Evolutionary conservation across 2,888 invertebrate species (phyloP), one percentile per base, ranked within the genome.

Genomic region (Epinotia ramella): DNA sequence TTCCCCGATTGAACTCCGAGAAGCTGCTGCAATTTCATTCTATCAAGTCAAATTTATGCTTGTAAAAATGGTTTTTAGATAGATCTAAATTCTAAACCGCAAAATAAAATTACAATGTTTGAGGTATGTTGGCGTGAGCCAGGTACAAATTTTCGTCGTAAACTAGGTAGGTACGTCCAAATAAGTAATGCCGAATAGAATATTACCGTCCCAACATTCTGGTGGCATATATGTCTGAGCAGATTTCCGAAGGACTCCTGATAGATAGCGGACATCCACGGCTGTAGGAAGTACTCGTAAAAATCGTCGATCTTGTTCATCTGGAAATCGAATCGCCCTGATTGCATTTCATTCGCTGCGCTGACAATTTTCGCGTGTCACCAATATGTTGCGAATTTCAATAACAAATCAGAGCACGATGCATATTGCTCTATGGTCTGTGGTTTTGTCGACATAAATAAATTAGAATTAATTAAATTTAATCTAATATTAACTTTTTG

Each of bases 221-320:
- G 89, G 1, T 87, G 83, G 56, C 89, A 86, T 62, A 95, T 90
- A 13, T 89, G 84, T 16, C 80, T 80, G 20, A 94, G 79, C 33
- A 96, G 83, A 1, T 90, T 87, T 0, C 87, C 85, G 84, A 96
- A 96, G 46, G 94, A 91, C 79, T 96, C 96, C 81, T 96, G 95
- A 84, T 96, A 96, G 18, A 97, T 80, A 0, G 96, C 95, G 44
- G 95, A 93, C 76, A 95, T 93, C 96, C 97, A 96, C 0, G 96
- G 95, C 80, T 96, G 95, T 11, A 91, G 91, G 89, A 97, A 97
- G 89, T 95, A 97, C 7, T 95, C 93, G 84, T 92, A 96, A 7
- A 97, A 93, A 84, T 97, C 97, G 0, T 91, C 88, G 53, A 97
- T 96, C 76, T 95, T 87, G 1, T 95, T 90, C 87, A 95, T 90